Percentiles rank a stretch among this genome's conserved stretches.
Evolutionary conservation across 2,113 vertebrate genomes (phyloP).

Genomic region (Labrus mixtus): DNA sequence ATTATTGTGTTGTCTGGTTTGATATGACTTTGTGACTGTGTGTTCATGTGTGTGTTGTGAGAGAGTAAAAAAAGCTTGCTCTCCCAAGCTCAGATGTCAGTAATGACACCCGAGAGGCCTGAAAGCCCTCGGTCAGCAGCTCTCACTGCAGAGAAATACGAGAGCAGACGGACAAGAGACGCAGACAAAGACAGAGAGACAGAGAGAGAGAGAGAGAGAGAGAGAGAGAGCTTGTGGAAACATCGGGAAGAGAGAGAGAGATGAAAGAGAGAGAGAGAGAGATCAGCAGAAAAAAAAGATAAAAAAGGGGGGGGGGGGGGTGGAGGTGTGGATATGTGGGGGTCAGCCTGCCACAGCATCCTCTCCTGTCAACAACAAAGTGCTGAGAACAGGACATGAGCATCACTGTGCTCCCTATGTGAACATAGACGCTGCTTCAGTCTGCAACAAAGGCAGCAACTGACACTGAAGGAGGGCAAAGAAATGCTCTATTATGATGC

Average conservation of each 20-base stretch:
- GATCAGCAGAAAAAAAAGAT: conserved; percentile 24
- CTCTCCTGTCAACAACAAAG: conserved; percentile 28
- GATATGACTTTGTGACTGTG: not conserved
- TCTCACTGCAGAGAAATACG: conserved; percentile 56
- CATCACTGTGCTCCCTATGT: conserved; percentile 16
- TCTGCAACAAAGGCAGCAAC: conserved; percentile 32
- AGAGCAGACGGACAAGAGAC: conserved; percentile 17
- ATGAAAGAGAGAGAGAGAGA: not conserved
- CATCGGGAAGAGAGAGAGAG: conserved; percentile 4
- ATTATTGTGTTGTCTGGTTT: not conserved
- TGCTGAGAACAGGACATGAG: conserved; percentile 33
- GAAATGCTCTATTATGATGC: conserved; percentile 31
- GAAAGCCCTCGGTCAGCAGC: conserved; percentile 74
- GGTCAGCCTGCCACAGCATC: conserved; percentile 8
- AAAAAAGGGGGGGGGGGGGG: not conserved
- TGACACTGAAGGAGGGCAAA: conserved; percentile 11
- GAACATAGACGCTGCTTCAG: conserved; percentile 26
- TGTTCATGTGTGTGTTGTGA: conserved; percentile 13
- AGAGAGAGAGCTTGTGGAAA: not conserved
- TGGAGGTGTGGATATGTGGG: not conserved
- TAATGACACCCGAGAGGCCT: conserved; percentile 64
- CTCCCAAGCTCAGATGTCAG: conserved; percentile 62
- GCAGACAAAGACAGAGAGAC: conserved; percentile 17
- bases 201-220: conserved; percentile 6
- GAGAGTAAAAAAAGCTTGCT: conserved; percentile 24